Percentiles rank a stretch among this genome's conserved stretches.
These are phyloP conservation scores for Schizopygopsis malacanthus DNA, from an alignment of 2,797 vertebrate genomes.

Conservation along the genomic window DNA sequence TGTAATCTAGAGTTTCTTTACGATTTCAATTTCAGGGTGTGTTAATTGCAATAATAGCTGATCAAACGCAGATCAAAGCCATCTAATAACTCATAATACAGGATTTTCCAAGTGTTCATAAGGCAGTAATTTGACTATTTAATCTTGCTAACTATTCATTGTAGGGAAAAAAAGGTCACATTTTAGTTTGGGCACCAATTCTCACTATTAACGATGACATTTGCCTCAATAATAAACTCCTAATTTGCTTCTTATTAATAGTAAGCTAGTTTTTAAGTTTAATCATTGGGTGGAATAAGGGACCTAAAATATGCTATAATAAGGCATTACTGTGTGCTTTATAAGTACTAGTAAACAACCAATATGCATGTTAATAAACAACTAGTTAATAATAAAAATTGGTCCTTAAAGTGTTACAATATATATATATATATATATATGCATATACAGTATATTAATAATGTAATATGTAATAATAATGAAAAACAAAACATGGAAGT, in stretches of 20 bases:
- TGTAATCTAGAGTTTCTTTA: slow-evolving; percentile 3
- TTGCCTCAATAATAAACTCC: neutral
- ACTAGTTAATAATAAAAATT: neutral
- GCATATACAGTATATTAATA: too few species aligned
- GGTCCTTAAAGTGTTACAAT: neutral
- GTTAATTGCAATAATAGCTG: slow-evolving; percentile 13
- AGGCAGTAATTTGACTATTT: neutral
- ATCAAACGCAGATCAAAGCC: slow-evolving; percentile 35
- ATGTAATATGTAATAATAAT: neutral
- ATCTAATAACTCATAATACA: neutral
- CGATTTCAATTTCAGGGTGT: slow-evolving; percentile 14
- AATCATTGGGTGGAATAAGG: neutral
- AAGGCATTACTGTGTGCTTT: neutral
- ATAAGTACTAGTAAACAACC: neutral
- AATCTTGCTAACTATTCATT: neutral
- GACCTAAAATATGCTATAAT: neutral
- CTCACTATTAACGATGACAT: neutral
- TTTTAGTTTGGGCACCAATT: neutral
- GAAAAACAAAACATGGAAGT: neutral
- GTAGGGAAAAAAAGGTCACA: neutral
- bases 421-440: neutral
- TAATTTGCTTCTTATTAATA: neutral
- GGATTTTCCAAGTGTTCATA: neutral
- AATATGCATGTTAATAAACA: neutral
- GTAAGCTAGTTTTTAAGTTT: neutral